phyloP scores from a whole-genome alignment of 2,888 invertebrate genomes.

The Cheilosia urbana region DNA sequence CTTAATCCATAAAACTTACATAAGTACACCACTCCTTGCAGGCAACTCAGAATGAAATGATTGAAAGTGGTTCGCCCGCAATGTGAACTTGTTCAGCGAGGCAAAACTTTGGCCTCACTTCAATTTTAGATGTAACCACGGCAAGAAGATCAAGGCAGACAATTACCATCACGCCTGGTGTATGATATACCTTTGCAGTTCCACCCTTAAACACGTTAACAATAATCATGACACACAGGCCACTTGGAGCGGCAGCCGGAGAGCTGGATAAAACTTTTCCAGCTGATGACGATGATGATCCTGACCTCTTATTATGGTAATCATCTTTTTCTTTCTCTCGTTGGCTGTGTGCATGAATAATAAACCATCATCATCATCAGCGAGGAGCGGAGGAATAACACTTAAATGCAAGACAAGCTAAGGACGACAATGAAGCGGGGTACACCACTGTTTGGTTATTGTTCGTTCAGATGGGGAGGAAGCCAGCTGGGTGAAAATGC shows the following conservation, averaged over 20 bases:
- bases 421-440: constrained; percentile 50
- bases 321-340: constrained; percentile 34
- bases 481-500: background rate
- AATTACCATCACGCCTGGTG: constrained; percentile 4
- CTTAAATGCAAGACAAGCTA: constrained; percentile 65
- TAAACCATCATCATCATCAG: constrained; percentile 47
- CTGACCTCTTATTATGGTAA: constrained; percentile 73
- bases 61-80: constrained; percentile 41
- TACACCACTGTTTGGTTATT: background rate
- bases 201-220: constrained; percentile 39
- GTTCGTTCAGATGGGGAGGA: background rate
- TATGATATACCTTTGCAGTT: constrained; percentile 18
- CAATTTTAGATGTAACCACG: background rate
- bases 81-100: constrained; percentile 22
- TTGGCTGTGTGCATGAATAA: constrained; percentile 61
- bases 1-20: constrained; percentile 30
- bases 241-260: constrained; percentile 23
- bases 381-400: constrained; percentile 26
- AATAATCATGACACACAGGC: constrained; percentile 60
- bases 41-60: constrained; percentile 26
- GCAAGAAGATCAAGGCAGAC: constrained; percentile 12
- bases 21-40: constrained; percentile 26
- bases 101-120: constrained; percentile 47
- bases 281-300: constrained; percentile 53
- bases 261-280: constrained; percentile 22